Conservation (phyloP, 2,888 invertebrate genomes). For the Drosophila phalerata region DNA sequence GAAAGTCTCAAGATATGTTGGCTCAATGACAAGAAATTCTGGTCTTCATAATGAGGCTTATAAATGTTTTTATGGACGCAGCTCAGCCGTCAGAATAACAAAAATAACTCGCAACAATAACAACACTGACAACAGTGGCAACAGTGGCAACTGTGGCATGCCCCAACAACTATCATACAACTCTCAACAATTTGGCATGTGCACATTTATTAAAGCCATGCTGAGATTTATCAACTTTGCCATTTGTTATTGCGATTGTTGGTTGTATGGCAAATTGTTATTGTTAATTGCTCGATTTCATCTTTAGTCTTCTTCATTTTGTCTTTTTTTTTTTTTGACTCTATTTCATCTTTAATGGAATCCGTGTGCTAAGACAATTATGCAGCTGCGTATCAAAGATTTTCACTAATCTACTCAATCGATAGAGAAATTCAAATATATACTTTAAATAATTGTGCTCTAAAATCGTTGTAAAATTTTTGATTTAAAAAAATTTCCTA, state of each 20-base stretch:
- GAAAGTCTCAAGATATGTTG: conserved; percentile 63
- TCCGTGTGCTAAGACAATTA: conserved; percentile 22
- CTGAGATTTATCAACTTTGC: conserved; percentile 54
- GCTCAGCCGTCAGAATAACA: conserved; percentile 60
- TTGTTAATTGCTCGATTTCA: conserved; percentile 60
- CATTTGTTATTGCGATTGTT: conserved; percentile 29
- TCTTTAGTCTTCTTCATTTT: conserved; percentile 21
- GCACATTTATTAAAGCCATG: conserved; percentile 75
- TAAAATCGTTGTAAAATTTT: too few relatives aligned
- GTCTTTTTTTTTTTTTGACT: not conserved
- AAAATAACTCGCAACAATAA: conserved; percentile 42
- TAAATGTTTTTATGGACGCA: conserved; percentile 77
- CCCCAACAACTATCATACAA: conserved; percentile 49
- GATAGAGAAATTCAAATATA: conserved; percentile 16
- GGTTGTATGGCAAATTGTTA: conserved; percentile 69
- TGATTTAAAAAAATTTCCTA: too few relatives aligned
- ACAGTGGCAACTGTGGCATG: conserved; percentile 15
- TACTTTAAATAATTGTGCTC: not conserved
- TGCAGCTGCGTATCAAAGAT: conserved; percentile 29
- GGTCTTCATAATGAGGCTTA: conserved; percentile 80
- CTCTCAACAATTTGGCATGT: conserved; percentile 78
- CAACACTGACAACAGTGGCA: conserved; percentile 17
- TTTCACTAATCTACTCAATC: conserved; percentile 18
- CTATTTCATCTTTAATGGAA: conserved; percentile 27
- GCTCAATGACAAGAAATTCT: conserved; percentile 79